These are phyloP conservation scores for Aspiorhynchus laticeps DNA, from an alignment of 2,113 vertebrate species.

Conservation along the genomic window DNA sequence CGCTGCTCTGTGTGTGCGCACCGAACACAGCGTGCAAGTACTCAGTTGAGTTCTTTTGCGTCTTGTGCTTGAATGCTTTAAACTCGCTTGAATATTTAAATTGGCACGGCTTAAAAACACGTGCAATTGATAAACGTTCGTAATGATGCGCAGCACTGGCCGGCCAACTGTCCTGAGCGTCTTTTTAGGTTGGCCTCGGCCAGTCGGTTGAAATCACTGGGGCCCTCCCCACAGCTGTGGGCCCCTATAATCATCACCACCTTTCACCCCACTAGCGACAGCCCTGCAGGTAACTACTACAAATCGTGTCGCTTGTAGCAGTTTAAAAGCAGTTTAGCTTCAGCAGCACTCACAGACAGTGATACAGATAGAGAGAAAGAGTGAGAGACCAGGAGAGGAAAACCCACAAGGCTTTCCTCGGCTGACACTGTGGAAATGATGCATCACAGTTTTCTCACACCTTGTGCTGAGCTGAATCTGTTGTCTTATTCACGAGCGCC, in stretches of 20 bases:
- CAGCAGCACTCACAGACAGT: neutral
- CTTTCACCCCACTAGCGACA: neutral
- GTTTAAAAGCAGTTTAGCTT: neutral
- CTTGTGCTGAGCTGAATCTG: neutral
- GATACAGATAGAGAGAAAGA: neutral
- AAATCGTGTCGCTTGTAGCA: neutral
- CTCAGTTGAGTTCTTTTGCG: too few species aligned
- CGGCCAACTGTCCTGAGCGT: too few species aligned
- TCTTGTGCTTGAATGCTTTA: too few species aligned
- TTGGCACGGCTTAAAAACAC: too few species aligned
- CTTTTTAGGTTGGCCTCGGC: too few species aligned
- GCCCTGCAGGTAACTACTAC: neutral
- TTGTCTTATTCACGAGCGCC: slow-evolving; percentile 11
- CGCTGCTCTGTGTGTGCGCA: too few species aligned
- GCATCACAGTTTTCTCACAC: slow-evolving; percentile 1
- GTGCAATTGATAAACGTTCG: too few species aligned
- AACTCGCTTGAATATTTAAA: too few species aligned
- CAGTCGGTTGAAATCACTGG: neutral
- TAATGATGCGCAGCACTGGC: too few species aligned
- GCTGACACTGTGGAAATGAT: neutral
- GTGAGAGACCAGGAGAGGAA: neutral
- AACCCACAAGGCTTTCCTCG: neutral
- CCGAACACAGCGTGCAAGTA: too few species aligned
- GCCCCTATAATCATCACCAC: neutral
- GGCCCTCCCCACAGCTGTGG: too few species aligned